Percentiles rank a stretch among this genome's conserved stretches.
phyloP scores from a whole-genome alignment of 35 echinoderm and acorn worm genomes.

The Patiria miniata region DNA sequence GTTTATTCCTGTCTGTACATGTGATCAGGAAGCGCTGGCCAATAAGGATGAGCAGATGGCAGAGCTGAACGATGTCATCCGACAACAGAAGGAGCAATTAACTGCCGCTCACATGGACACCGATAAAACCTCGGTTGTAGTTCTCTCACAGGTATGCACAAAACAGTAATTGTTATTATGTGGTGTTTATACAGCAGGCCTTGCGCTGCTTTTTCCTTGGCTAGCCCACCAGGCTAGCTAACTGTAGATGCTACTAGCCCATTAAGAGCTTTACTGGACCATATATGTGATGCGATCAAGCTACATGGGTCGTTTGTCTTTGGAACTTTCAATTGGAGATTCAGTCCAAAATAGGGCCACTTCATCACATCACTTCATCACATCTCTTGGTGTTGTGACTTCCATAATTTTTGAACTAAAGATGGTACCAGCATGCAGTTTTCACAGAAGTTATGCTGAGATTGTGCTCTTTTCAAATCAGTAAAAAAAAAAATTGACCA shows the following conservation, averaged over 20 bases:
- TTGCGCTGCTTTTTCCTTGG: background rate
- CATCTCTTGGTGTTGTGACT: no score
- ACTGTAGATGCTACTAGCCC: background rate
- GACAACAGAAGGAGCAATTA: slow-evolving; percentile 72
- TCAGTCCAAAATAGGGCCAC: no score
- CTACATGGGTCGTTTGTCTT: no score
- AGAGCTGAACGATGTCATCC: slow-evolving; percentile 63
- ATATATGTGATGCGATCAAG: no score
- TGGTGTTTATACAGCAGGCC: background rate
- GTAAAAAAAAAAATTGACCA: no score
- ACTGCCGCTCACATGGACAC: slow-evolving; percentile 91
- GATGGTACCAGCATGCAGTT: no score
- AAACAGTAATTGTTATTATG: background rate
- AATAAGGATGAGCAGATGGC: slow-evolving; percentile 79
- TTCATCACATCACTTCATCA: no score
- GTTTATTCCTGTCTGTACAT: slow-evolving; percentile 1
- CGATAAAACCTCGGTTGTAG: slow-evolving; percentile 83
- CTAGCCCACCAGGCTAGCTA: background rate
- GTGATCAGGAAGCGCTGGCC: slow-evolving; percentile 52
- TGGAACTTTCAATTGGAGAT: no score
- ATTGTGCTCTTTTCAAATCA: no score
- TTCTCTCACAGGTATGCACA: slow-evolving; percentile 60
- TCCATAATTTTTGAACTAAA: no score
- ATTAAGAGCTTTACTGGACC: no score
- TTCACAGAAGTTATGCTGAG: no score